Evolutionary conservation across 2,797 vertebrate species (phyloP).

Genomic region (Arnoldichthys spilopterus): DNA sequence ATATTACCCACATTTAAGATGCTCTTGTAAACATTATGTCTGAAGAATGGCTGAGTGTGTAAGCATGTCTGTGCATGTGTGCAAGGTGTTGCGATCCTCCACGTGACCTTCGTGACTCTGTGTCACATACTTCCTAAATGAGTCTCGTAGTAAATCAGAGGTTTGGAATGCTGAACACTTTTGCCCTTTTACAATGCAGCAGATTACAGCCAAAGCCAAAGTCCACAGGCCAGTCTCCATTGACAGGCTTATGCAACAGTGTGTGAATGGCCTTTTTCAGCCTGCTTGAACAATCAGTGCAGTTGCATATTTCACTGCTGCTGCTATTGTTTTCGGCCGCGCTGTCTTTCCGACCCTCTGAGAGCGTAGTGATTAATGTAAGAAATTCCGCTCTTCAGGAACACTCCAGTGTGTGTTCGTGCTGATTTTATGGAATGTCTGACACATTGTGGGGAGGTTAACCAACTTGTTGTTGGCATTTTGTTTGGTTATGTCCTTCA

Average conservation of each 20-base stretch:
- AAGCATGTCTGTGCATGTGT: neutral
- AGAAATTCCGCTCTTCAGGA: slow-evolving; percentile 35
- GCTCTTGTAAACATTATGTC: neutral
- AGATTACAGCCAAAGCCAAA: slow-evolving; percentile 2
- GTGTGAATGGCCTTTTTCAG: slow-evolving; percentile 39
- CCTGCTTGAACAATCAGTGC: slow-evolving; percentile 12
- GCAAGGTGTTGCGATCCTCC: neutral
- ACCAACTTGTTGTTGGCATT: neutral
- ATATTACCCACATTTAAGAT: neutral
- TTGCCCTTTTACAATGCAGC: neutral
- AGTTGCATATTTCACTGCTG: slow-evolving; percentile 13
- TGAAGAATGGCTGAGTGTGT: neutral
- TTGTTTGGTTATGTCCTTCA: neutral
- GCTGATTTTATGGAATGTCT: slow-evolving; percentile 4
- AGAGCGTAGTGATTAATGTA: slow-evolving; percentile 7
- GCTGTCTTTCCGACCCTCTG: neutral
- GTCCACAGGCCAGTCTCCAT: neutral
- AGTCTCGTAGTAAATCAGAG: neutral
- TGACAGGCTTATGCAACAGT: slow-evolving; percentile 4
- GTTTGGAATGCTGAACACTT: neutral
- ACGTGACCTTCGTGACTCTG: neutral
- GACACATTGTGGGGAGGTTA: neutral
- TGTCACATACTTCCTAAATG: neutral
- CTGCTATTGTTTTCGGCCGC: slow-evolving; percentile 26
- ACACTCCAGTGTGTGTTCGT: slow-evolving; percentile 12